These are phyloP conservation scores for Cyprinodon diabolis DNA, from an alignment of 2,797 vertebrate species.

Conservation along the genomic window DNA sequence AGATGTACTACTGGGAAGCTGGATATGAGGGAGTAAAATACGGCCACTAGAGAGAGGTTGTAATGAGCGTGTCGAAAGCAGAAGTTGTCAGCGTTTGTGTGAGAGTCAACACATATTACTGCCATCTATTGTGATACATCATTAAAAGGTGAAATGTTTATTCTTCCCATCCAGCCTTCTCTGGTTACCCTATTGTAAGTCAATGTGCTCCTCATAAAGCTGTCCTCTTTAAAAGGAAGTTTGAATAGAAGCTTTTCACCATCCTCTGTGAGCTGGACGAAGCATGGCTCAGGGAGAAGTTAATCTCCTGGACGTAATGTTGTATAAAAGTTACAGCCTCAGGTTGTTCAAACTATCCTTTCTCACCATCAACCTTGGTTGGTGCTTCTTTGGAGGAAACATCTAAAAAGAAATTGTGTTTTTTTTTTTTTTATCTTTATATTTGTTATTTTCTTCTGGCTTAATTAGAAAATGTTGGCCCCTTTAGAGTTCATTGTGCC, in stretches of 20 bases:
- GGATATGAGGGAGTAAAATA: conserved; percentile 33
- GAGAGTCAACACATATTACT: conserved; percentile 47
- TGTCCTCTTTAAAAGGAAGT: conserved; percentile 59
- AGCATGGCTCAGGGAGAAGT: conserved; percentile 10
- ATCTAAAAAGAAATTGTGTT: conserved; percentile 1
- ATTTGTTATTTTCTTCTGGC: conserved; percentile 14
- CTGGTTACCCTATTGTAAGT: conserved; percentile 20
- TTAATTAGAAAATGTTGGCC: conserved; percentile 17
- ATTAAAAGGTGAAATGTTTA: conserved; percentile 62
- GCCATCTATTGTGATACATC: conserved; percentile 21
- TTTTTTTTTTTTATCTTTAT: conserved; percentile 39
- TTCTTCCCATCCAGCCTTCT: conserved; percentile 60
- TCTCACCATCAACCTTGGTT: conserved; percentile 39
- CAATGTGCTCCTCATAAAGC: conserved; percentile 60
- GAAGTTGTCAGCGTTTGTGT: conserved; percentile 58
- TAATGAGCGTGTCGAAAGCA: conserved; percentile 46
- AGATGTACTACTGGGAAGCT: conserved; percentile 44
- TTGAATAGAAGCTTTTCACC: conserved; percentile 32
- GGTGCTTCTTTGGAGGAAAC: conserved; percentile 29
- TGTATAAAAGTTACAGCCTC: conserved; percentile 8
- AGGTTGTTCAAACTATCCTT: conserved; percentile 25
- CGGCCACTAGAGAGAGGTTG: background rate
- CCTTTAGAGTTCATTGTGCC: conserved; percentile 24
- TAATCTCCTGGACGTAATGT: conserved; percentile 21
- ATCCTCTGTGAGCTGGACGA: conserved; percentile 18